Base-by-base conservation (phyloP, 2,888 invertebrate genomes). In the Eustalomyia histrio region DNA sequence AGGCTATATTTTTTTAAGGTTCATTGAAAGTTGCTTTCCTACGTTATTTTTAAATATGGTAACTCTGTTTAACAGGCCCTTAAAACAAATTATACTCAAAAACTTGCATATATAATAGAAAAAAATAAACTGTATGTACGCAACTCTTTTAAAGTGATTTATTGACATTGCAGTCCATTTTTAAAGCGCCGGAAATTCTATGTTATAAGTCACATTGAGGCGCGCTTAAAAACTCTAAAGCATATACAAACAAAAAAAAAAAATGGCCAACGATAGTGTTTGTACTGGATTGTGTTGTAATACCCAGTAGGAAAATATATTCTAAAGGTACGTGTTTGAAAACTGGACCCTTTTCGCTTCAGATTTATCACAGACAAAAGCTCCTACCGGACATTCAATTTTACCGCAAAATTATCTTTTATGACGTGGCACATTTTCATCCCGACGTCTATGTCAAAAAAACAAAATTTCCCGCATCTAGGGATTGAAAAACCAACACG, bases 121-220 rank as follows among this genome's bases (percentile, higher is more conserved):
- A 21, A 39, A 29, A 18, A 60, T 60, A 69, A 69, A 60, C 21
- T 58, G 58, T 63, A 64, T 43, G 24, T 63, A 52, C 33, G 76
- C 64, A 73, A 76, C 43, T 21, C 39, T 16, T 83, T 84, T 85
- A 83, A 71, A 83, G 84, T 87, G 87, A 88, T 88, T 87, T 88
- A 88, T 88, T 87, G 86, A 83, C 84, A 76, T 64, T 68, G 55
- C 65, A 71, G 75, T 78, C 72, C 73, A 80, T 74, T 82, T 69
- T 80, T 73, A 73, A 76, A 78, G 68, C 82, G 85, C 85, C 84
- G 87, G 84, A 85, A 84, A 81, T 73, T 33, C 68, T 64, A 57
- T 72, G 65, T 78, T 78, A 76, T 76, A 83, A 83, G 78, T 81
- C 78, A 81, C 76, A 76, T 72, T 79, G 18, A 76, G 58, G 63